Evolutionary conservation across 2,797 vertebrate genomes (phyloP), one percentile per base, ranked within the genome.

Genomic region (Gymnoscopelus braueri): DNA sequence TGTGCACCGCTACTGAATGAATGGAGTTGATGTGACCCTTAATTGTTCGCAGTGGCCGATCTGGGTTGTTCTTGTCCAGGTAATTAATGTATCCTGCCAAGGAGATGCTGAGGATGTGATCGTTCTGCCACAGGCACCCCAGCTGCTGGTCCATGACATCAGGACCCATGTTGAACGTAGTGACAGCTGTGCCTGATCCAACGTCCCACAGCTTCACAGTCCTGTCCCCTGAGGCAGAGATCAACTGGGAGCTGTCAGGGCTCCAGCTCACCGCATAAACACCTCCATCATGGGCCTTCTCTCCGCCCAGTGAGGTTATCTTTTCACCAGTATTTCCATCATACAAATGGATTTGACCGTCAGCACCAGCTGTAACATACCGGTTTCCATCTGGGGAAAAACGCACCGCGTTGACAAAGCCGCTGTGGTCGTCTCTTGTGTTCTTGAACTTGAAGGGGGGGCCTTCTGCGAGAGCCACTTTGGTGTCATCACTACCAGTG

Each of bases 11-110:
- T 85, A 99, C 77, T 89, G 95, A 98, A 88, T 99, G 97, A 88
- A 99, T 96, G 50, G 98, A 97, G 72, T 99, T 99, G 83, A 84
- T 96, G 88, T 99, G 98, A 78, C 98, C 98, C 98, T 99, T 98
- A 87, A 99, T 77, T 49, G 93, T 81, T 63, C 95, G 95, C 35
- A 97, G 90, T 29, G 96, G 96, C 2, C 95, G 95, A 87, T 94
- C 80, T 12, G 97, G 97, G 87, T 96, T 98, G 92, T 96, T 98
- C 87, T 91, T 96, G 92, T 99, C 98, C 94, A 99, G 90, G 85
- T 99, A 99, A 90, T 98, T 99, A 91, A 99, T 99, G 87, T 95
- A 96, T 59, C 98, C 98, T 0, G 97, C 97, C 78, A 99, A 85
- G 19, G 97, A 98, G 75, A 99, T 5, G 70, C 94, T 95, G 79